Base-by-base conservation (phyloP, 2,113 vertebrate genomes). In the Protobothrops flavoviridis region DNA sequence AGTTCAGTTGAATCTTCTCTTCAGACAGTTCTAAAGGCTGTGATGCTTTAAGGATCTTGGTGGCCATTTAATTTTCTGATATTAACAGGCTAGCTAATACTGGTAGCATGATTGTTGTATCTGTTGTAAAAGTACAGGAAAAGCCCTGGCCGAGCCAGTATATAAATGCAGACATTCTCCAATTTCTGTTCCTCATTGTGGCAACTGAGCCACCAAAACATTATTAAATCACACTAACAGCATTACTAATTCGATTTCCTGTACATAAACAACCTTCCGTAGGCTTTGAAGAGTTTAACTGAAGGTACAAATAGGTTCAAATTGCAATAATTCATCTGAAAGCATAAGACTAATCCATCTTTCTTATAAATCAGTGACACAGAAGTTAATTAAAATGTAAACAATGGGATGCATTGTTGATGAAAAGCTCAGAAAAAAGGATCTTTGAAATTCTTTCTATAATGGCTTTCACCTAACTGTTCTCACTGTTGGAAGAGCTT, bases 341-440 rank as follows among this genome's bases (percentile, higher is more conserved):
- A 96, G 92, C 93, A 95, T 94, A 94, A 95, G 90, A 74, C 95
- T 96, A 97, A 98, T 98, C 97, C 96, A 97, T 97, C 96, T 97
- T 96, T 91, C 96, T 97, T 96, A 87, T 97, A 98, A 98, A 96
- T 95, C 95, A 97, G 94, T 95, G 94, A 96, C 97, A 97, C 96
- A 97, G 96, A 97, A 97, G 95, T 97, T 97, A 97, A 98, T 98
- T 97, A 97, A 98, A 98, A 94, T 95, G 91, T 97, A 97, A 98
- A 98, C 97, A 98, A 98, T 97, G 93, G 96, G 88, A 91, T 92
- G 91, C 92, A 97, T 97, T 98, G 97, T 97, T 95, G 94, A 94
- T 57, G 85, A 94, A 90, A 81, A 96, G 91, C 23, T 92, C 96
- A 1, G 93, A 91, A 87, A 95, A 97, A 96, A 91, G 85, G 94